Conservation (phyloP, 1,140 invertebrate genomes). For the Diabrotica virgifera region DNA sequence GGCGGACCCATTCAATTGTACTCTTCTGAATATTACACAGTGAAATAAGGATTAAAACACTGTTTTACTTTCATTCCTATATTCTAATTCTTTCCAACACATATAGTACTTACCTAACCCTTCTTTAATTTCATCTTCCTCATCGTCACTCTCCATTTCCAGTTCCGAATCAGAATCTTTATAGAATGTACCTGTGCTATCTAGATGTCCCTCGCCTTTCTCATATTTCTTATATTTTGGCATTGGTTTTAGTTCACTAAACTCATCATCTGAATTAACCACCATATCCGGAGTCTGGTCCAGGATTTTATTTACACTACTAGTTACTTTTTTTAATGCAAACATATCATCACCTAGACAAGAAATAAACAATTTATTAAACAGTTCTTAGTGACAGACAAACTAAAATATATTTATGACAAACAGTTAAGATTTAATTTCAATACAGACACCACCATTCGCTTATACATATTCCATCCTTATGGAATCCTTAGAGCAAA, state of each 20-base stretch:
- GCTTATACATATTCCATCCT: too few relatives aligned
- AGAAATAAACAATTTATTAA: too few relatives aligned
- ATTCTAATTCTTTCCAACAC: background rate
- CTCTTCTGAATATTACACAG: too few relatives aligned
- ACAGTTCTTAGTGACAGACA: too few relatives aligned
- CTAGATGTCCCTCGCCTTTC: constrained; percentile 65
- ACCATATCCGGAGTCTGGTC: constrained; percentile 70
- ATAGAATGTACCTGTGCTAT: constrained; percentile 70
- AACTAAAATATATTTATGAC: too few relatives aligned
- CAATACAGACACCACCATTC: too few relatives aligned
- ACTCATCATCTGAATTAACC: constrained; percentile 62
- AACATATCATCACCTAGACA: constrained; percentile 66
- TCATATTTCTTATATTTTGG: constrained; percentile 63
- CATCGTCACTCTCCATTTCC: constrained; percentile 58
- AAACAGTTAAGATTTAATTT: too few relatives aligned
- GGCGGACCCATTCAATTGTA: too few relatives aligned
- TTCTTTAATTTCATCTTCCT: constrained; percentile 56
- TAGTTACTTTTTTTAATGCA: constrained; percentile 46
- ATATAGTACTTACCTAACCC: constrained; percentile 53
- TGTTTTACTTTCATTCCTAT: background rate
- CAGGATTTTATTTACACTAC: constrained; percentile 58
- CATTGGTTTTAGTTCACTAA: constrained; percentile 54
- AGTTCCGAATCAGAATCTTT: constrained; percentile 69
- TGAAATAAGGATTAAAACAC: background rate
- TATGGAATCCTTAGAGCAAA: too few relatives aligned